These are phyloP conservation scores for Nephrotoma guestfalica DNA, from an alignment of 2,888 invertebrate species.

Conservation along the genomic window DNA sequence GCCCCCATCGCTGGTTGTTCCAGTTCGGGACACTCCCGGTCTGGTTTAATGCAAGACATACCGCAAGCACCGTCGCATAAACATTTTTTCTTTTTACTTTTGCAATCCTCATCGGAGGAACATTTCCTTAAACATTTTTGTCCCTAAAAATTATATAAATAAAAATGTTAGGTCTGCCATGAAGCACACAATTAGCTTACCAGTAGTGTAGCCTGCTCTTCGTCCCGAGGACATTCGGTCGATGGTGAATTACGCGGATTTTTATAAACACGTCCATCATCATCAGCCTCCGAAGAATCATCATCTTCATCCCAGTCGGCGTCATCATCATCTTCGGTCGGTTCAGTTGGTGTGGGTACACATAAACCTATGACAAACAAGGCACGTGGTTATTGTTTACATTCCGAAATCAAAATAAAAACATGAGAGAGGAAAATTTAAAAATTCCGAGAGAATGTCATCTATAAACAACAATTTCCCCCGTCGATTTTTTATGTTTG, in stretches of 20 bases:
- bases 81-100: constrained; percentile 92
- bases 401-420: neutral
- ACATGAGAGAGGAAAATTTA: neutral
- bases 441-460: neutral
- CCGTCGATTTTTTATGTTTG: neutral
- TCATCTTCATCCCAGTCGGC: constrained; percentile 38
- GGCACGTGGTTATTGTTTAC: neutral
- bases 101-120: constrained; percentile 87
- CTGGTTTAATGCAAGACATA: constrained; percentile 94
- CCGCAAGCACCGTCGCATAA: constrained; percentile 95
- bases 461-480: neutral
- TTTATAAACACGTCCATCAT: constrained; percentile 71
- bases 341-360: constrained; percentile 14
- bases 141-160: constrained; percentile 33
- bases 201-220: constrained; percentile 66
- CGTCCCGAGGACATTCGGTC: constrained; percentile 70
- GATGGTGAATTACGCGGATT: constrained; percentile 81
- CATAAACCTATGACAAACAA: constrained; percentile 12
- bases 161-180: neutral
- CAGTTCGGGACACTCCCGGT: constrained; percentile 74
- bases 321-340: constrained; percentile 36
- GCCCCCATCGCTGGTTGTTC: constrained; percentile 63
- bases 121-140: constrained; percentile 87
- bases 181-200: constrained; percentile 26
- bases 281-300: constrained; percentile 48